Percentiles rank a stretch among this genome's conserved stretches.
Conservation (phyloP, 2,797 vertebrate species). For the Anguilla anguilla region DNA sequence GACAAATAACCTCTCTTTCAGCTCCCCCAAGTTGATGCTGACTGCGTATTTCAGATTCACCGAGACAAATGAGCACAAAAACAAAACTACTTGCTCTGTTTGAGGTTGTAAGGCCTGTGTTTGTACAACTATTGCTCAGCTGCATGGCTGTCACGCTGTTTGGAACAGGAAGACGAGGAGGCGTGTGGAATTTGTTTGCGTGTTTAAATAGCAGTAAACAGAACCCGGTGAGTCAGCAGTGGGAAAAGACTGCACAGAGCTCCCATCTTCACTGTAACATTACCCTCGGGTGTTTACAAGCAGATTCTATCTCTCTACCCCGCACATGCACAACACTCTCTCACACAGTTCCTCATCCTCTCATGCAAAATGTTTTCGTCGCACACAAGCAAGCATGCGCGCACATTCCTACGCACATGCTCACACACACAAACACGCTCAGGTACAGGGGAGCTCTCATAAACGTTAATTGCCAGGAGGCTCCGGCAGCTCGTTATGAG, state of each 20-base stretch:
- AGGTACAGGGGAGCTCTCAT: background rate
- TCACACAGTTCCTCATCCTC: background rate
- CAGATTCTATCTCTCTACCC: background rate
- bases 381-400: background rate
- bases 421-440: background rate
- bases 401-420: background rate
- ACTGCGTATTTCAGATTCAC: background rate
- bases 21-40: background rate
- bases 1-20: background rate
- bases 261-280: background rate
- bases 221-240: conserved; percentile 19
- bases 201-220: conserved; percentile 19
- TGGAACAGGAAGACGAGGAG: background rate
- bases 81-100: background rate
- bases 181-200: conserved; percentile 21
- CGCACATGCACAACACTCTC: background rate
- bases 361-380: background rate
- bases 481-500: background rate
- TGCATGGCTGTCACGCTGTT: background rate
- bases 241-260: conserved; percentile 21
- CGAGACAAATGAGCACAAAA: background rate
- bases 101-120: background rate
- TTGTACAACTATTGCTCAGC: background rate
- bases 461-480: background rate
- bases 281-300: background rate